These are phyloP conservation scores for Florisuga fusca DNA, from an alignment of 2,797 vertebrate genomes.

Conservation along the genomic window DNA sequence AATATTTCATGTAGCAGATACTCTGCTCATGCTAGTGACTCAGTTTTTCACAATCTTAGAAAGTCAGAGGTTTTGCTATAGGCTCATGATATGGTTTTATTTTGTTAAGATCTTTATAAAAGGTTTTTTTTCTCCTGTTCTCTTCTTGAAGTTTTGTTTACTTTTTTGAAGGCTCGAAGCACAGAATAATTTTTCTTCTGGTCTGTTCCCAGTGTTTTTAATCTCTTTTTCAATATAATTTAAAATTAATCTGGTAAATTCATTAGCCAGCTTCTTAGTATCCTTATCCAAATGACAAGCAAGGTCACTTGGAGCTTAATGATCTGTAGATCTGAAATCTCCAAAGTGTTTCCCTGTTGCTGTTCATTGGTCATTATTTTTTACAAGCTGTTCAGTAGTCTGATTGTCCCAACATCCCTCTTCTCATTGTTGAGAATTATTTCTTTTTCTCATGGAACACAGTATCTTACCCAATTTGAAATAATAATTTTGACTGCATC, in stretches of 20 bases:
- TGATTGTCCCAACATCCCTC: not conserved
- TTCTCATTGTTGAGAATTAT: not conserved
- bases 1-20: not conserved
- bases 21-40: not conserved
- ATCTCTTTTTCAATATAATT: constrained; percentile 16
- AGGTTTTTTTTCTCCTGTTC: not conserved
- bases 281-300: not conserved
- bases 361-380: constrained; percentile 22
- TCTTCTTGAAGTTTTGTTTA: not conserved
- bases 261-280: not conserved
- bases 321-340: not conserved
- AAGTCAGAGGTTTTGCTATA: not conserved
- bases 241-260: constrained; percentile 6
- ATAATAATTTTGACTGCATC: not conserved
- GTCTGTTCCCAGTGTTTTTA: not conserved
- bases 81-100: not conserved
- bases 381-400: not conserved
- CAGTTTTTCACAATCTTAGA: not conserved
- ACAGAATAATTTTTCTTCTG: not conserved
- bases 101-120: not conserved
- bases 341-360: not conserved
- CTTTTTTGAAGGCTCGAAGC: constrained; percentile 21
- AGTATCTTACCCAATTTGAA: not conserved
- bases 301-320: not conserved
- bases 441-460: not conserved